Evolutionary conservation across 2,888 invertebrate species (phyloP), one percentile per base, ranked within the genome.

Genomic region (Caenorhabditis parvicauda): DNA sequence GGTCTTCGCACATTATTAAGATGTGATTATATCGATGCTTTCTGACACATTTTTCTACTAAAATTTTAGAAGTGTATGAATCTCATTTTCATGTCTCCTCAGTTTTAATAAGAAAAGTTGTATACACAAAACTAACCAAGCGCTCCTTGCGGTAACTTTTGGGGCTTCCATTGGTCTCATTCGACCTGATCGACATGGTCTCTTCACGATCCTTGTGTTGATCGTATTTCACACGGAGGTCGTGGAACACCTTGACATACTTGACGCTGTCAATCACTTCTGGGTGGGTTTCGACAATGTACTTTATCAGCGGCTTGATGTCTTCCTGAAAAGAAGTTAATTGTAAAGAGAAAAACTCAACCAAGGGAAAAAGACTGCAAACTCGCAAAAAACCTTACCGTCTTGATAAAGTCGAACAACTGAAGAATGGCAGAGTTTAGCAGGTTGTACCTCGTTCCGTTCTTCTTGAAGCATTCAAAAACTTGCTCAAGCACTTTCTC

Each of bases 341-440:
- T 32, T 47, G 28, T 44, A 39, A 51, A 55, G 6, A 24, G 38
- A 45, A 41, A 2, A 19, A 48, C 1, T 57, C 3, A 9, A 19
- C 55, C n/a, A 54, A 2, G 24, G 5, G 61, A 12, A 19, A 7
- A 39, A 7, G 9, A 17, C 55, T 55, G 7, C 7, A 3, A 55
- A n/a, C n/a, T n/a, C n/a, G 48, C 49, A 22, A 25, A n/a, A n/a
- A n/a, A n/a, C n/a, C n/a, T n/a, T n/a, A 76, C 76, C 48, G 64
- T 61, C 49, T 70, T 62, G 71, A 99, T 93, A 84, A 92, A 98
- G 85, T 99, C 98, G 85, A 99, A 99, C 87, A 99, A 88, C 85
- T 99, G 98, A 83, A 98, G 87, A 83, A 98, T 91, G 70, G 98
- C 96, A 27, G 96, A 98, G 84, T 99, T 98, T 76, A 99, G 86